Conservation (phyloP, 1,140 invertebrate species). For the Elysia chlorotica region DNA sequence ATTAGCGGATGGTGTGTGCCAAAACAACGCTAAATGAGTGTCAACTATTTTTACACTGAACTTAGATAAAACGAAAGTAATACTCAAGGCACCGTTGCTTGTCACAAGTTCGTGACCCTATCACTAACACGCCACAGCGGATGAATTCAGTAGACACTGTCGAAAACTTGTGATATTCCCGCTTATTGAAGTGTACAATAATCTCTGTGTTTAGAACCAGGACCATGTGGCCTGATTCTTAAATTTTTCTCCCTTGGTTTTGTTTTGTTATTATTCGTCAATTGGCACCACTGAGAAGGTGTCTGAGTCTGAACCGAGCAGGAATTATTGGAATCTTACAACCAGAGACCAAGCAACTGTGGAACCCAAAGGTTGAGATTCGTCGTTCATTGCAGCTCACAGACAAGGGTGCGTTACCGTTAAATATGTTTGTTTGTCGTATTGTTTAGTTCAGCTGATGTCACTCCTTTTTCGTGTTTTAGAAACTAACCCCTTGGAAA, state of each 20-base stretch:
- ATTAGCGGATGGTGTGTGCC: slow-evolving; percentile 30
- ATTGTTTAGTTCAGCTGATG: background rate
- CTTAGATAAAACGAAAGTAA: slow-evolving; percentile 19
- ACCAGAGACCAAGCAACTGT: slow-evolving; percentile 10
- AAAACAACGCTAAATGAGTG: slow-evolving; percentile 22
- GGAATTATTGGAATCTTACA: too few relatives aligned
- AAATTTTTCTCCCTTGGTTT: slow-evolving; percentile 35
- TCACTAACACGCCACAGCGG: slow-evolving; percentile 35
- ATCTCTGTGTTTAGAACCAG: slow-evolving; percentile 58
- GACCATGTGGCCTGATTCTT: slow-evolving; percentile 56
- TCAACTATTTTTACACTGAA: slow-evolving; percentile 19
- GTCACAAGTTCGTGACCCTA: background rate
- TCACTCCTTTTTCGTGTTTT: too few relatives aligned
- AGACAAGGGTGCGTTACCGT: slow-evolving; percentile 14
- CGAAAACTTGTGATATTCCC: slow-evolving; percentile 52
- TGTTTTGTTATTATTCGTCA: slow-evolving; percentile 24
- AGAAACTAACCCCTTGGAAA: too few relatives aligned
- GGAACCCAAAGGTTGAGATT: slow-evolving; percentile 14
- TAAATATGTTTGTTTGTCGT: background rate
- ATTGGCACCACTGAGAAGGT: slow-evolving; percentile 20
- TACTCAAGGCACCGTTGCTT: background rate
- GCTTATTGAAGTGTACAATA: slow-evolving; percentile 59
- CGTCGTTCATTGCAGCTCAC: slow-evolving; percentile 1
- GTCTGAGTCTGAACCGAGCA: too few relatives aligned
- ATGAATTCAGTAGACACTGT: slow-evolving; percentile 40